Evolutionary conservation across 2,888 invertebrate species (phyloP).

Genomic region (Sisyra nigra): DNA sequence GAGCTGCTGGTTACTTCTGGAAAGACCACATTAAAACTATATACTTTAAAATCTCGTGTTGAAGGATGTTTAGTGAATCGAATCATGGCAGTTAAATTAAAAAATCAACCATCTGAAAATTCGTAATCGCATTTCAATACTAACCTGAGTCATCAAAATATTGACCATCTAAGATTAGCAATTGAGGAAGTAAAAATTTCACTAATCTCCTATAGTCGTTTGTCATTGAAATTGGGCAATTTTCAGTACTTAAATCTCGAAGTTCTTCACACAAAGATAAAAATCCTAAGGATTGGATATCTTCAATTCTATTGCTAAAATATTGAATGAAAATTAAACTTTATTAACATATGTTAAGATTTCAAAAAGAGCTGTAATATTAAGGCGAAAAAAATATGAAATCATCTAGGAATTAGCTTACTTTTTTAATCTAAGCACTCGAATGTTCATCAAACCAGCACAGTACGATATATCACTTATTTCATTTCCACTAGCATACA

Average conservation of each 20-base stretch:
- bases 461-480: constrained; percentile 3
- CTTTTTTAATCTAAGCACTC: constrained; percentile 1
- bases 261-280: constrained; percentile 7
- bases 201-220: constrained; percentile 6
- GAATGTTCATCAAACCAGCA: constrained; percentile 1
- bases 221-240: background rate
- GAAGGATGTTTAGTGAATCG: no score
- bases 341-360: no score
- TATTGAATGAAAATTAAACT: no score
- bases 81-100: no score
- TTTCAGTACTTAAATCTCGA: constrained; percentile 3
- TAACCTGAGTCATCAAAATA: background rate
- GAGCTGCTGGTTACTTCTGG: no score
- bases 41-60: no score
- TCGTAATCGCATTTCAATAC: no score
- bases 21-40: no score
- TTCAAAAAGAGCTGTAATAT: no score
- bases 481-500: constrained; percentile 5
- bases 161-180: constrained; percentile 4
- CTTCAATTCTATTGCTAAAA: constrained; percentile 5
- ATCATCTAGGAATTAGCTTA: no score
- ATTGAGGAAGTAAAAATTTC: constrained; percentile 6
- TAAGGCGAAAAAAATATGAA: no score
- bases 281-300: constrained; percentile 6
- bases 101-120: no score